A percentile compares a stretch with the other conserved stretches of the same genome.
Evolutionary conservation across 1,140 invertebrate genomes (phyloP).

Genomic region (Drusus annulatus): DNA sequence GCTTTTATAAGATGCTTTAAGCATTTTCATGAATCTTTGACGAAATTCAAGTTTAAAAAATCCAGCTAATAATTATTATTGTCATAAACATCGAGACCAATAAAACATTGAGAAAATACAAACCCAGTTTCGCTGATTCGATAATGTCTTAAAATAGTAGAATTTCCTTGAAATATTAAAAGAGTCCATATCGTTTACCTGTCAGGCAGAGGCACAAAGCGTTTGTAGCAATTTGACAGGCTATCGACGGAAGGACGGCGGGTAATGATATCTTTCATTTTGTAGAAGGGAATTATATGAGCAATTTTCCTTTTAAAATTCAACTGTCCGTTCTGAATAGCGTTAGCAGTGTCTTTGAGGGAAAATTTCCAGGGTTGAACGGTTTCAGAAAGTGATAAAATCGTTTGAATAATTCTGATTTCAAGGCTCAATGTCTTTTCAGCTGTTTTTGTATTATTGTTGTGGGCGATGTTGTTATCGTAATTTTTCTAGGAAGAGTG

Average conservation of each 20-base stretch:
- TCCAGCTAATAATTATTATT: too few species aligned
- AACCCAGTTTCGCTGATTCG: too few species aligned
- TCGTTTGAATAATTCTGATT: too few species aligned
- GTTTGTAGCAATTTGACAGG: conserved; percentile 48
- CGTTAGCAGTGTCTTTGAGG: conserved; percentile 43
- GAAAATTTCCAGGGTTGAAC: conserved; percentile 1
- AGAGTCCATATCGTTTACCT: conserved; percentile 36
- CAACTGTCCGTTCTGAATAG: conserved; percentile 51
- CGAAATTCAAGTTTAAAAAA: too few species aligned
- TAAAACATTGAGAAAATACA: too few species aligned
- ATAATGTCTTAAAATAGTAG: not conserved
- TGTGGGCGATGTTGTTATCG: too few species aligned
- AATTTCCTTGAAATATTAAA: conserved; percentile 17
- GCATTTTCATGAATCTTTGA: too few species aligned
- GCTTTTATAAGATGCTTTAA: too few species aligned
- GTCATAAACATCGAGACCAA: too few species aligned
- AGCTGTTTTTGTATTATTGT: too few species aligned
- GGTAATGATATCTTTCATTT: conserved; percentile 26
- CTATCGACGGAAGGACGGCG: conserved; percentile 34
- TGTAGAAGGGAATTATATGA: conserved; percentile 40
- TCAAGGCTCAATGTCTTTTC: too few species aligned
- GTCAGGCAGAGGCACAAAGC: conserved; percentile 26
- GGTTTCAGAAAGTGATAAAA: not conserved
- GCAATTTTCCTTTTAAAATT: conserved; percentile 53
- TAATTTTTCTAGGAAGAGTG: too few species aligned